phyloP scores from a whole-genome alignment of 2,797 vertebrate species.

The Cryptoblepharus egeriae region DNA sequence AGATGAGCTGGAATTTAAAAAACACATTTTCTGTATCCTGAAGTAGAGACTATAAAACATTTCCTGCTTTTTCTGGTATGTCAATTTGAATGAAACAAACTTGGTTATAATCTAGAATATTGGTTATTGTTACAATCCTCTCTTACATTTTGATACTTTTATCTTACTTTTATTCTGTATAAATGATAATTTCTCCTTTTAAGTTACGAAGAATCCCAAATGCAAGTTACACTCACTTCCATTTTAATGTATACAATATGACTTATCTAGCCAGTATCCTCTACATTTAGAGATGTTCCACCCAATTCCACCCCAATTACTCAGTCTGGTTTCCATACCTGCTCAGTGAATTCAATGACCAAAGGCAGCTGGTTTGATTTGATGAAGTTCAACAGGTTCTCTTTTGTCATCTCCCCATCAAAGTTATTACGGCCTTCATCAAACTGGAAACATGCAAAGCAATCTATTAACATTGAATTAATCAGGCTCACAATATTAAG shows the following conservation, averaged over 20 bases:
- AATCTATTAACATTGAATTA: not conserved
- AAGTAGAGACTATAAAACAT: too few relatives aligned
- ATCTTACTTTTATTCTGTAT: too few relatives aligned
- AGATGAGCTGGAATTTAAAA: too few relatives aligned
- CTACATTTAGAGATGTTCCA: not conserved
- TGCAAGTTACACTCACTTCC: too few relatives aligned
- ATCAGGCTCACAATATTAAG: not conserved
- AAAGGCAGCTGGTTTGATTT: conserved; percentile 95
- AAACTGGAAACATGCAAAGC: conserved; percentile 78
- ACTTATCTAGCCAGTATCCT: not conserved
- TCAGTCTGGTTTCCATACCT: conserved; percentile 78
- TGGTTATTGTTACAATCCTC: too few relatives aligned
- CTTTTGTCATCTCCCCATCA: conserved; percentile 90
- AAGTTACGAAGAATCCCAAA: not conserved
- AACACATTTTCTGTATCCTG: too few relatives aligned
- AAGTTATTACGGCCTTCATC: conserved; percentile 96
- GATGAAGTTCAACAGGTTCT: conserved; percentile 88
- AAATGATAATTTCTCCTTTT: too few relatives aligned
- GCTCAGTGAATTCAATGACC: conserved; percentile 98
- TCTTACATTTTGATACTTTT: too few relatives aligned
- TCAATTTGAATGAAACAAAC: too few relatives aligned
- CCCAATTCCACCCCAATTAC: not conserved
- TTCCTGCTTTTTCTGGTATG: too few relatives aligned
- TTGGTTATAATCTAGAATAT: too few relatives aligned
- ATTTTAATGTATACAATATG: too few relatives aligned